Evolutionary conservation across 2,797 vertebrate species (phyloP), one percentile per base, ranked within the genome.

Genomic region (Chloroceryle amazona): DNA sequence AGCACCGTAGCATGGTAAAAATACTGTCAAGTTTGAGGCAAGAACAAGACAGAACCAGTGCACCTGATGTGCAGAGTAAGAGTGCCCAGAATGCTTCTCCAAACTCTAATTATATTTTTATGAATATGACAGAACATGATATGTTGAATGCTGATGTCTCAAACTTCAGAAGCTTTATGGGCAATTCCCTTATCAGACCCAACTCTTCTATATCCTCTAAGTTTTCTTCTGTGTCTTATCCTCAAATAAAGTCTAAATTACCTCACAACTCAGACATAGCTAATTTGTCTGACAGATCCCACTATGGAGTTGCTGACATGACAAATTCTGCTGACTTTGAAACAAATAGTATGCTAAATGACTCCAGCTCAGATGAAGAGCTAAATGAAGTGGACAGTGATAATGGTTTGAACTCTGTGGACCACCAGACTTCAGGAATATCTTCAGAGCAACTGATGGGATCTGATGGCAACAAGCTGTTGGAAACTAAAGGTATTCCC

Each of bases 401-500:
- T 91, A 99, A 54, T 54, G 52, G 52, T 26, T 54, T 54, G 52
- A 54, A 54, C 52, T 54, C 52, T 54, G 52, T 54, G 29, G 29
- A 54, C 28, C 29, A 54, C 16, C 52, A 54, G 52, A 54, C 52
- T 54, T 54, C 52, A 31, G 52, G 28, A 54, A 29, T 54, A 54
- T 54, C 52, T 54, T 29, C 52, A 60, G 99, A 99, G 95, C 98
- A 99, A 92, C 98, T 99, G 86, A 98, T 99, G 97, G 98, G 98
- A 55, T 99, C 99, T 31, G 99, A 99, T 66, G 99, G 99, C 96
- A 99, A 99, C 97, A 99, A 99, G 96, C 97, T 99, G 83, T 94
- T 99, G 95, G 99, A 99, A 98, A 99, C 98, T 9, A 99, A 99
- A 97, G 99, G 99, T 91, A 99, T 99, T 96, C 99, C 99, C 0